A percentile compares a stretch with the other conserved stretches of the same genome.
Conservation (phyloP, 2,888 invertebrate genomes). For the Gibbula magus region DNA sequence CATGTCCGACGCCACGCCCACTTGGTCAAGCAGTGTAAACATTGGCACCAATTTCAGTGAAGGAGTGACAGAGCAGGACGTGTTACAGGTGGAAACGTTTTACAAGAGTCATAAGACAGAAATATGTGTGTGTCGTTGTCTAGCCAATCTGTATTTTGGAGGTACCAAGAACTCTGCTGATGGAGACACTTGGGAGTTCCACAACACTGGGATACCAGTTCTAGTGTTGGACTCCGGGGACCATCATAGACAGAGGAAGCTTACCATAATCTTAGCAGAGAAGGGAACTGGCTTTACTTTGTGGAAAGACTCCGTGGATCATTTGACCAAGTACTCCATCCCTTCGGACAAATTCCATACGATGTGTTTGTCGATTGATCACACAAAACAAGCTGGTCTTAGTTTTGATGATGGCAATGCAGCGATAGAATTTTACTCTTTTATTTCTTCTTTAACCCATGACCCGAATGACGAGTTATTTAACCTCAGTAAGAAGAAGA, state of each 20-base stretch:
- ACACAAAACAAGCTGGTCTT: constrained; percentile 85
- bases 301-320: constrained; percentile 88
- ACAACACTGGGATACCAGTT: constrained; percentile 87
- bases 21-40: constrained; percentile 44
- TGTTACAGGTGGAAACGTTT: constrained; percentile 72
- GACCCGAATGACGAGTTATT: constrained; percentile 87
- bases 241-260: constrained; percentile 77
- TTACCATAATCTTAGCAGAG: constrained; percentile 85
- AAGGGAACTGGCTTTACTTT: constrained; percentile 87
- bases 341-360: constrained; percentile 85
- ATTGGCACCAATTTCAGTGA: constrained; percentile 50
- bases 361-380: constrained; percentile 86
- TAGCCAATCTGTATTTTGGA: constrained; percentile 79
- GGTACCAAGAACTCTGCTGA: constrained; percentile 53
- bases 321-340: constrained; percentile 83
- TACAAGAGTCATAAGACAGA: constrained; percentile 85
- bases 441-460: constrained; percentile 81
- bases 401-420: constrained; percentile 86
- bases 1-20: constrained; percentile 45
- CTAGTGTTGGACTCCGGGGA: constrained; percentile 86
- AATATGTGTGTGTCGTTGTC: constrained; percentile 85
- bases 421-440: constrained; percentile 80
- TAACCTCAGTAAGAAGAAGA: constrained; percentile 78
- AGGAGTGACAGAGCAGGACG: constrained; percentile 66
- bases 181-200: constrained; percentile 81